Evolutionary conservation across 2,113 vertebrate genomes (phyloP), one percentile per base, ranked within the genome.

Genomic region (Galeopterus variegatus): DNA sequence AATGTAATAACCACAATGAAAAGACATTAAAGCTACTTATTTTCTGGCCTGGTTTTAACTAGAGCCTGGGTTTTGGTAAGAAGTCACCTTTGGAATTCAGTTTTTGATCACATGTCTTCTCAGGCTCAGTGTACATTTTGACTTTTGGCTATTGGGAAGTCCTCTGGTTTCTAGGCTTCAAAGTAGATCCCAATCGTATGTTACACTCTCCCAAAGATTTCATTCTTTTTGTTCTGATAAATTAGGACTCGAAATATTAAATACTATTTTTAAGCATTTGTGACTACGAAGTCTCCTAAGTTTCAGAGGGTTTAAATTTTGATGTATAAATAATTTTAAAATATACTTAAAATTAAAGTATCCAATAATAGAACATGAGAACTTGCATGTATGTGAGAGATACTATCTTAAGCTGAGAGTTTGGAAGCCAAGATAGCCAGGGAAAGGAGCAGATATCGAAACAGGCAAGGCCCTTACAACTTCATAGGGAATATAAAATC

Each of bases 251-350:
- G 86, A 89, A 75, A 70, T 80, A 92, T 72, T 79, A 82, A 72
- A 77, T 72, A 82, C 7, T 65, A 28, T 31, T n/a, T 88, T 80
- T 54, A 83, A 93, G 28, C 28, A 60, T 79, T 77, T 93, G 52
- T 81, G 89, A n/a, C 64, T 45, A 93, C 21, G 73, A 86, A 65
- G 31, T 69, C 56, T 79, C 54, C 52, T 73, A 62, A 69, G 56
- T 76, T 92, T 81, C 36, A 75, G 58, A 85, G 45, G 21, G 72
- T 17, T 91, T 91, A 87, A 70, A 60, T 81, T 85, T 95, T 91
- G 4, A 81, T 69, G 28, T 69, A 10, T 52, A 81, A 33, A 19
- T 60, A 58, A 88, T 77, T 70, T 73, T 1, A 73, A 96, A 79
- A 21, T 62, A n/a, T 65, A 73, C 77, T 79, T 73, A 73, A 89